Conservation (phyloP, 2,113 vertebrate genomes). For the Heteronetta atricapilla region DNA sequence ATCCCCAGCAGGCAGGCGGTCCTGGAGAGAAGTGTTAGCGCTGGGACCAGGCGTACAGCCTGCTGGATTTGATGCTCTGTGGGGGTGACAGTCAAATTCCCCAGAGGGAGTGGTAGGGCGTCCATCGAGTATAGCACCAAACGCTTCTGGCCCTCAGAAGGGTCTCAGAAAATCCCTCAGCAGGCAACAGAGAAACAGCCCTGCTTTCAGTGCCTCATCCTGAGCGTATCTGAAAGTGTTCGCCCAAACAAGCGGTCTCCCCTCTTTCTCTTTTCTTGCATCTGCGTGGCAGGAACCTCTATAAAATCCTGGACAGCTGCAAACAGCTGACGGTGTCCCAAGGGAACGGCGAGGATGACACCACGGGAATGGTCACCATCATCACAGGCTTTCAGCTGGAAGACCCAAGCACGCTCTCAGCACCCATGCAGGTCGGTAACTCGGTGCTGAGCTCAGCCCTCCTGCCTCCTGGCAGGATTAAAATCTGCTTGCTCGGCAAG, state of each 20-base stretch:
- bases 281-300: slow-evolving; percentile 86
- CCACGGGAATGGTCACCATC: slow-evolving; percentile 95
- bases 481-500: not conserved
- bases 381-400: slow-evolving; percentile 87
- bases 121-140: accelerated
- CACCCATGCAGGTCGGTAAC: slow-evolving; percentile 88
- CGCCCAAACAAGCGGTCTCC: not conserved
- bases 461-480: not conserved
- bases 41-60: not conserved
- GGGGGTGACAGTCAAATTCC: not conserved
- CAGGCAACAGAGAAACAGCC: not conserved
- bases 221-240: accelerated
- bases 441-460: not conserved
- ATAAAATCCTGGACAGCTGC: slow-evolving; percentile 97
- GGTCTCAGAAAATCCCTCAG: not conserved
- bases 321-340: slow-evolving; percentile 92
- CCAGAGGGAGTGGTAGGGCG: accelerated
- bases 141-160: not conserved
- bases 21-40: not conserved
- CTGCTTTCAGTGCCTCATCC: not conserved
- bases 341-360: slow-evolving; percentile 90
- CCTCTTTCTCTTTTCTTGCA: not conserved
- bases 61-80: not conserved
- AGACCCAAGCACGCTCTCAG: slow-evolving; percentile 78
- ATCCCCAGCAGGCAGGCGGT: not conserved